Conservation (phyloP, 1,140 invertebrate species). For the Ostrea edulis region DNA sequence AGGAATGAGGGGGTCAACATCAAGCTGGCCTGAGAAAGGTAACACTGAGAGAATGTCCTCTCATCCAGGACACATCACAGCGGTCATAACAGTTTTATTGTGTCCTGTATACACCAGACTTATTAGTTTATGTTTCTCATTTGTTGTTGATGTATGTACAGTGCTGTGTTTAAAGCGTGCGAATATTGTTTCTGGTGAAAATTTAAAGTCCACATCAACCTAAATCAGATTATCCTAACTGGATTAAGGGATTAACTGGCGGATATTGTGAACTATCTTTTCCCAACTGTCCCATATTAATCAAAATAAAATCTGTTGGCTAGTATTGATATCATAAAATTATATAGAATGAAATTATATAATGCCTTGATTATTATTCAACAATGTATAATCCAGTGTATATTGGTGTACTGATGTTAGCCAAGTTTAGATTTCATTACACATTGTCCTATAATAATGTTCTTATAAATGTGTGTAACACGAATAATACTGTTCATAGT, state of each 20-base stretch:
- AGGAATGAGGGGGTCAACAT: background rate
- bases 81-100: conserved; percentile 2
- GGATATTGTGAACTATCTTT: background rate
- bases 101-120: background rate
- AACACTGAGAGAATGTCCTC: background rate
- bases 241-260: background rate
- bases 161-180: background rate
- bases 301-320: too few species aligned
- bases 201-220: background rate
- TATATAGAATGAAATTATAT: too few species aligned
- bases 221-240: background rate
- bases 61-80: background rate
- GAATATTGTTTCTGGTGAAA: conserved; percentile 15
- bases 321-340: too few species aligned
- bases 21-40: background rate
- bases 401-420: too few species aligned
- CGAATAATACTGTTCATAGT: too few species aligned
- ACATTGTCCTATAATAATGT: too few species aligned
- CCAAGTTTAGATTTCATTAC: too few species aligned
- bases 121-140: conserved; percentile 11
- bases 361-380: too few species aligned
- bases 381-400: too few species aligned
- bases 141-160: background rate
- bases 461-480: too few species aligned
- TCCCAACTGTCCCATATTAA: background rate